These are phyloP conservation scores for Trichonephila inaurata DNA, from an alignment of 1,140 invertebrate species.

Conservation along the genomic window DNA sequence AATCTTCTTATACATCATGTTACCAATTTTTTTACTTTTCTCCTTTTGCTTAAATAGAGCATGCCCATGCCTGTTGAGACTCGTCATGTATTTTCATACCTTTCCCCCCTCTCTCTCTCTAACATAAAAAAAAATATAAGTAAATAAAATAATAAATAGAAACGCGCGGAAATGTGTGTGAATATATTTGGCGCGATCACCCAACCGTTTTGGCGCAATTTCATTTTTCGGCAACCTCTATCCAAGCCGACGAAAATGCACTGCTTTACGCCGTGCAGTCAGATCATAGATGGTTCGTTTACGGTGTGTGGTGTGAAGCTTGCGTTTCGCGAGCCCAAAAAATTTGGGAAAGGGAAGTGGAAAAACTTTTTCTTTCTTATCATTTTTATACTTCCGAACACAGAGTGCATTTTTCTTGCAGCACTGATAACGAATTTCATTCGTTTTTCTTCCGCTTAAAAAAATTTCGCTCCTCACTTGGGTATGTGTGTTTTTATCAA, in stretches of 20 bases:
- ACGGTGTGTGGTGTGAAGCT: background rate
- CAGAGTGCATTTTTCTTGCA: background rate
- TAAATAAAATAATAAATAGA: background rate
- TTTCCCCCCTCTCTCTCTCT: background rate
- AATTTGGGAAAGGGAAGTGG: background rate
- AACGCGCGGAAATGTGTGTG: too few relatives aligned
- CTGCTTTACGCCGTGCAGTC: constrained; percentile 6
- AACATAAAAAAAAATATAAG: background rate
- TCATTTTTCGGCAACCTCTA: constrained; percentile 18
- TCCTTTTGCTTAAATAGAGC: background rate
- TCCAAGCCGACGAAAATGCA: background rate
- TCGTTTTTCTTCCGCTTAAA: constrained; percentile 10
- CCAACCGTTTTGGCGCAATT: constrained; percentile 31
- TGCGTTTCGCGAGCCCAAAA: background rate
- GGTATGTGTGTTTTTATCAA: constrained; percentile 16
- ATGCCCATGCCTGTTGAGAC: background rate
- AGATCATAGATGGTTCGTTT: constrained; percentile 15
- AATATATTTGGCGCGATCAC: background rate
- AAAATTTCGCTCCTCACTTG: background rate
- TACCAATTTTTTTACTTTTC: too few relatives aligned
- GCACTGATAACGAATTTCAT: background rate
- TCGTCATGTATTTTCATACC: background rate
- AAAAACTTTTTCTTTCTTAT: background rate
- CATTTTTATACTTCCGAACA: constrained; percentile 26
- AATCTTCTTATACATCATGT: too few relatives aligned